A percentile compares a stretch with the other conserved stretches of the same genome.
Conservation (phyloP, 2,888 invertebrate species). For the Sphinx pinastri region DNA sequence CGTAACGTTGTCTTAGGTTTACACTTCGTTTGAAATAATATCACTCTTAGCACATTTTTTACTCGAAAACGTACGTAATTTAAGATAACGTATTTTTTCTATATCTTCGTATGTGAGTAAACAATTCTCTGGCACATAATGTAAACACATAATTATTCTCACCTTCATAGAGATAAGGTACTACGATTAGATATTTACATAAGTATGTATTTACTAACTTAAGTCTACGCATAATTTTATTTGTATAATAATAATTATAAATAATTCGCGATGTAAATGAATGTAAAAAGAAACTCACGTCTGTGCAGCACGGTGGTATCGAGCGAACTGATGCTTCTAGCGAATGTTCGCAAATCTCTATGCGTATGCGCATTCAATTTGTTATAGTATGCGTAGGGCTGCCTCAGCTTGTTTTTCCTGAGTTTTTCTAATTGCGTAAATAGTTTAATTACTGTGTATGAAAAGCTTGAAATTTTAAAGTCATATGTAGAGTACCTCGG, state of each 20-base stretch:
- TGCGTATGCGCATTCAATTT: constrained; percentile 6
- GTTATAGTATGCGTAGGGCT: constrained; percentile 1
- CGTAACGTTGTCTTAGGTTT: not conserved
- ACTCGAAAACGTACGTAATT: no score
- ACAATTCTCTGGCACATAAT: no score
- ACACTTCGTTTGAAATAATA: not conserved
- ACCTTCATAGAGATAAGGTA: no score
- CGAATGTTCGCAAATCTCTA: not conserved
- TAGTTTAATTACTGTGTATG: no score
- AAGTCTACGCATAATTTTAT: no score
- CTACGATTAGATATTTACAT: no score
- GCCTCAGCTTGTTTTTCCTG: not conserved
- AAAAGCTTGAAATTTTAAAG: not conserved
- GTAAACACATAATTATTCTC: no score
- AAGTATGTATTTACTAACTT: no score
- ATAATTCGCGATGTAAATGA: not conserved
- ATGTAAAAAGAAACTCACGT: constrained; percentile 1
- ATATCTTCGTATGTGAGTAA: no score
- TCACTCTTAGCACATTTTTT: not conserved
- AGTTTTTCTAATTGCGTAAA: not conserved
- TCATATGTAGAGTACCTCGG: no score
- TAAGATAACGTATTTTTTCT: no score
- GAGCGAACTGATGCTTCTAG: not conserved
- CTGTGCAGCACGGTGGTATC: not conserved
- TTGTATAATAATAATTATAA: not conserved